Evolutionary conservation across 1,140 invertebrate genomes (phyloP), one percentile per base, ranked within the genome.

Genomic region (Homarus americanus): DNA sequence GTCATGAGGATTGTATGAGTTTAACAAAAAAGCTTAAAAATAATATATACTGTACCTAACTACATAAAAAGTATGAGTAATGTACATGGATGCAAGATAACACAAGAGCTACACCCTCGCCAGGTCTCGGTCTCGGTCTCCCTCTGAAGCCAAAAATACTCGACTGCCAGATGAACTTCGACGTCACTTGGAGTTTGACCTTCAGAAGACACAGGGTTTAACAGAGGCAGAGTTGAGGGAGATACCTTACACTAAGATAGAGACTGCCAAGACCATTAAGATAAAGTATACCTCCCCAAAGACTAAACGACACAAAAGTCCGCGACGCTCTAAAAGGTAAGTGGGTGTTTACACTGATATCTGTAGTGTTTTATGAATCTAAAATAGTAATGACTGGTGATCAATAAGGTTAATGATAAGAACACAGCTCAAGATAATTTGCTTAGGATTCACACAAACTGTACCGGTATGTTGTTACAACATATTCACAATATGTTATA

Each of bases 241-340:
- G 94, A 99, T 99, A 93, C 97, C 98, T 3, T 99, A 98, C 94
- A 98, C 97, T 2, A 97, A 98, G 83, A 97, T 99, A 2, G 95
- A 96, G 94, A 95, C 95, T 92, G 95, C 92, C 12, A 92, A 91
- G 78, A 92, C 93, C 49, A 78, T 93, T 49, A 93, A 93, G 79
- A 92, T 92, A 34, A 92, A 93, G 87, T 93, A 91, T 80, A 72
- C 80, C 24, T 86, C 85, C n/a, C 75, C 87, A 87, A 75, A 93
- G 93, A 72, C 92, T 91, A 93, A 93, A 82, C 79, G 90, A 92
- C 96, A 97, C 94, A 94, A 94, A 38, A 92, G 92, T 88, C 82
- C 87, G 28, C 73, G 89, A 79, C 87, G 92, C 92, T 93, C 92
- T n/a, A 93, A 92, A 41, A 92, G 89, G 89, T 93, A 75, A 85